Evolutionary conservation across 2,888 invertebrate genomes (phyloP).

Genomic region (Lomographa bimaculata): DNA sequence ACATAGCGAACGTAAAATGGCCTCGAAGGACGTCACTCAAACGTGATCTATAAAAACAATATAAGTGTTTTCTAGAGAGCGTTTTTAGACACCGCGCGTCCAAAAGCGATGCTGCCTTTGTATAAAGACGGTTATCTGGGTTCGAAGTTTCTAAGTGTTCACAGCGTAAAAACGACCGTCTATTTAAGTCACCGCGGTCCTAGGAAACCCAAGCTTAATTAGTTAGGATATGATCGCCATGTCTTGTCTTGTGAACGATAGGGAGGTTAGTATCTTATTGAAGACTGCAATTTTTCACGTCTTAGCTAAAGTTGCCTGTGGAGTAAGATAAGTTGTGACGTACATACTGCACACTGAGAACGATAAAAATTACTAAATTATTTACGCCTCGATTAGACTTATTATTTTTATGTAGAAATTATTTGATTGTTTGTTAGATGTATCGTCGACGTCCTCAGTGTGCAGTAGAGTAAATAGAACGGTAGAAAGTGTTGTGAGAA

Average conservation of each 20-base stretch:
- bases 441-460: constrained; percentile 5
- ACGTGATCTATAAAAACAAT: too few species aligned
- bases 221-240: constrained; percentile 55
- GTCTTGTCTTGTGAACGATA: constrained; percentile 68
- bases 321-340: constrained; percentile 48
- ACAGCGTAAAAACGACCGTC: too few species aligned
- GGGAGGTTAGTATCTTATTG: constrained; percentile 69
- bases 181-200: too few species aligned
- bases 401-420: constrained; percentile 36
- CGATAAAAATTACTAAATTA: constrained; percentile 7
- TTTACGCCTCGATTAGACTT: constrained; percentile 20
- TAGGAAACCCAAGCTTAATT: too few species aligned
- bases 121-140: too few species aligned
- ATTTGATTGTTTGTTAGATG: constrained; percentile 21
- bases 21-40: too few species aligned
- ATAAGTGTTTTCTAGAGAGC: too few species aligned
- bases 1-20: too few species aligned
- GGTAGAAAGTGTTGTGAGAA: constrained; percentile 17
- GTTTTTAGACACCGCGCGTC: too few species aligned
- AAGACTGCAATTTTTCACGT: constrained; percentile 80
- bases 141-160: too few species aligned
- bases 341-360: constrained; percentile 47
- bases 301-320: constrained; percentile 69
- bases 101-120: too few species aligned
- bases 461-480: constrained; percentile 16